Evolutionary conservation across 2,113 vertebrate genomes (phyloP), one percentile per base, ranked within the genome.

Genomic region (Eretmochelys imbricata): DNA sequence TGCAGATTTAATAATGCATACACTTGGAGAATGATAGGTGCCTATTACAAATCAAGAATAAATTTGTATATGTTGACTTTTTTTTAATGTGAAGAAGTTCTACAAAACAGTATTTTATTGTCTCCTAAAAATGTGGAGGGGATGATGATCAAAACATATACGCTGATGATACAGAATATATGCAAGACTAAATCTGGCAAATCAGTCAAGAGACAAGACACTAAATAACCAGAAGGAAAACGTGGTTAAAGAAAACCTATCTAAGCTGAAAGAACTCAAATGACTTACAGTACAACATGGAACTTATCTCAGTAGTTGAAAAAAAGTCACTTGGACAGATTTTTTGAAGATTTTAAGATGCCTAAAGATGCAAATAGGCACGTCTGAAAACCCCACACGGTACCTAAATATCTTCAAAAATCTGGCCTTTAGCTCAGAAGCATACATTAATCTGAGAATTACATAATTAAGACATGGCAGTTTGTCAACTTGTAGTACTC

Each of bases 381-480:
- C 75, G 29, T 78, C 48, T 6, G 72, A 42, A n/a, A 80, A 91
- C 81, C 95, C 88, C 90, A 93, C 80, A 62, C 75, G 31, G 76
- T 86, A 93, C 11, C 55, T 55, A 38, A 89, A 87, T 11, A 65
- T 25, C 57, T 79, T 55, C 5, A 65, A 81, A 84, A 55, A 92
- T 51, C 42, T 78, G 75, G 75, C 11, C 42, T 27, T 78, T 82
- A 95, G 38, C 90, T 54, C 11, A 69, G 8, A 92, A 88, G 65
- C 4, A 69, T 42, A 88, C 4, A 75, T 96, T 88, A 89, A 92
- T 93, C 46, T 88, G 88, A 91, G 85, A 97, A 94, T 59, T 81
- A 87, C 82, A 92, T 7, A 85, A 89, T 49, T 89, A 91, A 13
- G 8, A 88, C 65, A 95, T 2, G 24, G 80, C 69, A 94, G 85